phyloP scores from a whole-genome alignment of 2,888 invertebrate genomes.

The Rotaria sp. region DNA sequence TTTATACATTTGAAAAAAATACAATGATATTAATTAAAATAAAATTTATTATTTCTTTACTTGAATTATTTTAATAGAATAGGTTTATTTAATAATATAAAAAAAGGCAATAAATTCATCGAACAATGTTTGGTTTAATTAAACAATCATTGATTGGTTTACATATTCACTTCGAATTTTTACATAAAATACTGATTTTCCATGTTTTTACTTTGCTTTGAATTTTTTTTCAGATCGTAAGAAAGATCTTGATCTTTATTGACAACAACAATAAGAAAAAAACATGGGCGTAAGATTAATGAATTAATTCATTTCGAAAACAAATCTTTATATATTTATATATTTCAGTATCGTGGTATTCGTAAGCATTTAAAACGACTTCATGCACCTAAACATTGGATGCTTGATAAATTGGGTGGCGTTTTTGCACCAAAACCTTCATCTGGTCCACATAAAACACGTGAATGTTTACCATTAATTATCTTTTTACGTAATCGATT shows the following conservation, averaged over 20 bases:
- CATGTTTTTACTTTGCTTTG: conserved; percentile 21
- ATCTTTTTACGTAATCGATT: conserved; percentile 92
- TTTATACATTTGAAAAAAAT: neutral
- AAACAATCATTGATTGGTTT: neutral
- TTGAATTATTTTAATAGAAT: neutral
- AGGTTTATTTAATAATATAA: no score
- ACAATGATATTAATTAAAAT: neutral
- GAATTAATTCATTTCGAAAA: neutral
- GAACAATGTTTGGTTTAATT: neutral
- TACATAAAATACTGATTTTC: conserved; percentile 24
- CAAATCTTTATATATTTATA: neutral
- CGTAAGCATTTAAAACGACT: conserved; percentile 99
- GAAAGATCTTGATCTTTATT: conserved; percentile 19
- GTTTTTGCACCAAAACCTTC: conserved; percentile 94
- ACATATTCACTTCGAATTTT: neutral
- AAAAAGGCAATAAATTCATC: no score
- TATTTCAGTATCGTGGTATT: conserved; percentile 74
- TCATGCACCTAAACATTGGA: conserved; percentile 98
- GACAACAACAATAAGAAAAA: neutral
- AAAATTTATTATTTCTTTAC: neutral
- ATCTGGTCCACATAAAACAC: conserved; percentile 90
- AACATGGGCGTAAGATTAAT: neutral
- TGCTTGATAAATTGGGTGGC: conserved; percentile 97
- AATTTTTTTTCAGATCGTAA: neutral
- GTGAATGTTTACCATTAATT: conserved; percentile 89